Base-by-base conservation (phyloP, 1,140 invertebrate genomes). In the Hycleus phaleratus region DNA sequence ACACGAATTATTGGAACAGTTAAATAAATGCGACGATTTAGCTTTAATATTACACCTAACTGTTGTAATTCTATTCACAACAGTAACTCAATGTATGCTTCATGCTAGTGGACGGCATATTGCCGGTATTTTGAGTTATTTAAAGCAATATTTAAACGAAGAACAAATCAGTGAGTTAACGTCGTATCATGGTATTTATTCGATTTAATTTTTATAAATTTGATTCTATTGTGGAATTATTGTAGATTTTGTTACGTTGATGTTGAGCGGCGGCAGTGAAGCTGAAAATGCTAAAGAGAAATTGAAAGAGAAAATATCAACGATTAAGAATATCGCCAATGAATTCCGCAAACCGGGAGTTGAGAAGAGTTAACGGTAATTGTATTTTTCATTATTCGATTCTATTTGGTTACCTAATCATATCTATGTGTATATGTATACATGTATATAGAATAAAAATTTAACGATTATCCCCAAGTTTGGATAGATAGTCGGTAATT, bases 91-190 rank as follows among this genome's bases (percentile, higher is more conserved):
- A 66, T 83, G 75, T 63, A 90, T 94, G 74, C 65, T 98, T 10
- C 91, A 97, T 71, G 90, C 90, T 8, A 95, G 93, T 25, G 94
- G 94, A 0, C 85, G 91, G 72, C 92, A 93, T 75, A 90, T 97
- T 3, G 86, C 91, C 0, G 78, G 83, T 18, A 83, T 97, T 59
- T 75, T 97, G 18, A 66, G 75, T 2, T 88, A 84, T 72, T 78
- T 97, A 9, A 83, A 87, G 59, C 74, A 78, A 24, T 80, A 85
- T 56, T 71, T 96, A 26, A 79, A 81, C 56, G 73, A 77, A 12
- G 81, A 88, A 3, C 78, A 86, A 46, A 79, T 81, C 68, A 65
- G 78, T 7, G 68, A 81, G 42, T 75, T 96, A 3, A 77, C 81
- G 11, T 75, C 78, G 48, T 93, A 87, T 74, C 88, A 95, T 78